A percentile compares a stretch with the other conserved stretches of the same genome.
phyloP scores from a whole-genome alignment of 2,797 vertebrate genomes.

The Argyrosomus regius region DNA sequence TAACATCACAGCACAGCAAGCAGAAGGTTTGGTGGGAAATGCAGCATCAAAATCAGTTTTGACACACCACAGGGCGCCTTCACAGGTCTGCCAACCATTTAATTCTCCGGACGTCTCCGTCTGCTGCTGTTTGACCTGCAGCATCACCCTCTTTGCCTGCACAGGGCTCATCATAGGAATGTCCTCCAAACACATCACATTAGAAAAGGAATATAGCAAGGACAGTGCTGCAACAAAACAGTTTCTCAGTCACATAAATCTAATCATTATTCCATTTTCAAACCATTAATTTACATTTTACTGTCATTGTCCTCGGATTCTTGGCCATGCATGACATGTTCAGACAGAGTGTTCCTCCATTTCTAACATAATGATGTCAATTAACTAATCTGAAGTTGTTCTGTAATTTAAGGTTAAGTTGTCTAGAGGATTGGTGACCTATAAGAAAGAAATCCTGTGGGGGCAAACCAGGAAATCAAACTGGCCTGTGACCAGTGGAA shows the following conservation, averaged over 20 bases:
- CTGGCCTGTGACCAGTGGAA: neutral
- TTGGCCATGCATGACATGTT: conserved; percentile 12
- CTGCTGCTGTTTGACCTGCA: conserved; percentile 45
- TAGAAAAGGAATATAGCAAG: neutral
- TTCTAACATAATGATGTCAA: conserved; percentile 4
- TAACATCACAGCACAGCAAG: conserved; percentile 16
- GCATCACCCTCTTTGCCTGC: conserved; percentile 14
- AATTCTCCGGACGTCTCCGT: conserved; percentile 1
- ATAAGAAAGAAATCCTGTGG: conserved; percentile 45
- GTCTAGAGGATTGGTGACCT: conserved; percentile 57
- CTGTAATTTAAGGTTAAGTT: conserved; percentile 46
- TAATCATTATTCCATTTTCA: conserved; percentile 37
- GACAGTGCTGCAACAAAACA: neutral
- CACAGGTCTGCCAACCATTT: conserved; percentile 31
- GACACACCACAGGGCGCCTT: conserved; percentile 1
- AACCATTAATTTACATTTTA: conserved; percentile 38
- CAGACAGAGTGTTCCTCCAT: neutral
- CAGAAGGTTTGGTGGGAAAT: conserved; percentile 16
- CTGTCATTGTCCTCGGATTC: conserved; percentile 11
- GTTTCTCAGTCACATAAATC: conserved; percentile 4
- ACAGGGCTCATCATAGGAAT: conserved; percentile 20
- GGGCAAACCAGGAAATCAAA: conserved; percentile 35
- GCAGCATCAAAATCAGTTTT: conserved; percentile 36
- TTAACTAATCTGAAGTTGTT: conserved; percentile 26
- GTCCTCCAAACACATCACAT: conserved; percentile 20